Percentiles rank a stretch among this genome's conserved stretches.
phyloP scores from a whole-genome alignment of 2,797 vertebrate species.

The Cheirogaleus major region DNA sequence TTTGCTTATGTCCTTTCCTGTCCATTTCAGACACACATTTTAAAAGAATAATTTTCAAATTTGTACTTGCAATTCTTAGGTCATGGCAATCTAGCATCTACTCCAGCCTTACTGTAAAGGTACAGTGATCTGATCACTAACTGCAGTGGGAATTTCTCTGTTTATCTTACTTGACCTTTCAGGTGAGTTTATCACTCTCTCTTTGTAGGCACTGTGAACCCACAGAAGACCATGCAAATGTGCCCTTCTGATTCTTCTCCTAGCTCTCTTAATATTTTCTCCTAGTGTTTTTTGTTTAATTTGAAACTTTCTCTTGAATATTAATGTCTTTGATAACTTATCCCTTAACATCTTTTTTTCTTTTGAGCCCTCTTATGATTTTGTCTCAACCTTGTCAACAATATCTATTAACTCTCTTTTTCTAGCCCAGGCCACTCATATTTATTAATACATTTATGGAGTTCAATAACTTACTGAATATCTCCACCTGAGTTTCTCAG shows the following conservation, averaged over 20 bases:
- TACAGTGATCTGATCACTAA: not conserved
- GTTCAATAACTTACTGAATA: not conserved
- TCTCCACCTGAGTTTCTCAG: not conserved
- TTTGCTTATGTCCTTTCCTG: not conserved
- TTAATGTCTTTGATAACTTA: not conserved
- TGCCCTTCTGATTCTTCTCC: not conserved
- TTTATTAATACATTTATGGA: not conserved
- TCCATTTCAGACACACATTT: not conserved
- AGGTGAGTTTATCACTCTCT: not conserved
- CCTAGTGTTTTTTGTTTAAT: not conserved
- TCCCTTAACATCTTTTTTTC: not conserved
- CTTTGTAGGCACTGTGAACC: not conserved
- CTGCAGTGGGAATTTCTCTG: not conserved
- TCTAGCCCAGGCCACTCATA: not conserved
- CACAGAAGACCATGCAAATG: not conserved
- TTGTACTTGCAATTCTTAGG: not conserved
- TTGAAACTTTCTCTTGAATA: not conserved
- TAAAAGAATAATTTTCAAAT: not conserved
- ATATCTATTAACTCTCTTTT: not conserved
- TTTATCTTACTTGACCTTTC: not conserved
- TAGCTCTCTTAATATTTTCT: not conserved
- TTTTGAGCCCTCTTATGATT: not conserved
- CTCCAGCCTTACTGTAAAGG: not conserved
- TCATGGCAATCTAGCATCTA: not conserved
- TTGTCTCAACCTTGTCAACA: not conserved